Evolutionary conservation across 2,113 vertebrate species (phyloP).

Genomic region (Thymallus thymallus): DNA sequence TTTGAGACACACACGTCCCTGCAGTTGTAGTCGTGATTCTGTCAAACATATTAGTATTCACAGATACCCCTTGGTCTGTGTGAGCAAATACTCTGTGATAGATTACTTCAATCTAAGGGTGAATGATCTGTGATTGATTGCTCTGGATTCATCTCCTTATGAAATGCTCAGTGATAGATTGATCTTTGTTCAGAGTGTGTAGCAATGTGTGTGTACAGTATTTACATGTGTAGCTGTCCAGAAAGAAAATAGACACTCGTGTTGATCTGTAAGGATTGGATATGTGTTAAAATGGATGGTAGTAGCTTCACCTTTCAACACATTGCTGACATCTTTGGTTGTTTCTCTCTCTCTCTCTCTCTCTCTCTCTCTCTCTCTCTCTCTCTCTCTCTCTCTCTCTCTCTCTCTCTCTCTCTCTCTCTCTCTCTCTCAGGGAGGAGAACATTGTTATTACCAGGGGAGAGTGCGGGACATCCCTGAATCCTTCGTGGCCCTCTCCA

Average conservation of each 20-base stretch:
- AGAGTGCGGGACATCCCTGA: slow-evolving; percentile 81
- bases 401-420: not conserved
- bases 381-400: no score
- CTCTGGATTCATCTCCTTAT: not conserved
- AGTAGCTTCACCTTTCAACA: no score
- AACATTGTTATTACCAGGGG: slow-evolving; percentile 98
- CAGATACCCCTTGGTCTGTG: not conserved
- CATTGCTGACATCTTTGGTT: no score
- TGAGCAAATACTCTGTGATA: not conserved
- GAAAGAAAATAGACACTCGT: no score
- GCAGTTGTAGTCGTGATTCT: no score
- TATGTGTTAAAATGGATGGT: no score
- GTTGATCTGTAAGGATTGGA: no score
- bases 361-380: no score
- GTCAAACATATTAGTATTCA: slow-evolving; percentile 20
- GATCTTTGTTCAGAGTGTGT: not conserved
- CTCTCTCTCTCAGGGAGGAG: slow-evolving; percentile 84
- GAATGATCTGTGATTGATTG: slow-evolving; percentile 41
- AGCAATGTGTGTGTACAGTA: not conserved
- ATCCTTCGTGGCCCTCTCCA: slow-evolving; percentile 94
- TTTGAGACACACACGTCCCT: no score
- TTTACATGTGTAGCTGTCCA: not conserved
- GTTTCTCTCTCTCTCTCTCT: no score
- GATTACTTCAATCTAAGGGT: slow-evolving; percentile 23
- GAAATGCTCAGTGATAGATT: not conserved